Evolutionary conservation across 1,140 invertebrate species (phyloP).

Genomic region (Zaprionus inermis): DNA sequence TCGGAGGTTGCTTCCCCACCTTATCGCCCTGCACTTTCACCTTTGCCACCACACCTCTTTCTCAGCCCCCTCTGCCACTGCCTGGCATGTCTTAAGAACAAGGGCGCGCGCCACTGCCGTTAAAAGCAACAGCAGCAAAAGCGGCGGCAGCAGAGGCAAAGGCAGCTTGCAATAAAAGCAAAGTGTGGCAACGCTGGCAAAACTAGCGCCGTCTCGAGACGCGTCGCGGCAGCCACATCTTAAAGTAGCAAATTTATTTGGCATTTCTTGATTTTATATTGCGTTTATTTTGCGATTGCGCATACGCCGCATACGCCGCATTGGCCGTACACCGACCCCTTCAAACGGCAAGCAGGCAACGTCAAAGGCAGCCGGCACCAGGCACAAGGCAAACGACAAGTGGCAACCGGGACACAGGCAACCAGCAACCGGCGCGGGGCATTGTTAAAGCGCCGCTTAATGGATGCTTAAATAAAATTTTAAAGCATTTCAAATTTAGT

Average conservation of each 20-base stretch:
- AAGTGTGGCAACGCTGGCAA: slow-evolving; percentile 59
- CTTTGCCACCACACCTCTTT: too few relatives aligned
- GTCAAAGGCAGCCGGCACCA: neutral
- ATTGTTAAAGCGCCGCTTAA: slow-evolving; percentile 62
- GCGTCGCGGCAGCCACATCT: slow-evolving; percentile 40
- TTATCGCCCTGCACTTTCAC: slow-evolving; percentile 47
- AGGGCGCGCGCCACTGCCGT: slow-evolving; percentile 28
- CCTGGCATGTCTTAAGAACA: slow-evolving; percentile 32
- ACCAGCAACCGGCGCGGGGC: slow-evolving; percentile 2
- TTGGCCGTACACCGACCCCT: slow-evolving; percentile 24
- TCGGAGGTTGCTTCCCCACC: slow-evolving; percentile 14
- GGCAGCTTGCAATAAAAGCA: slow-evolving; percentile 64
- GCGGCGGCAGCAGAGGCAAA: slow-evolving; percentile 18
- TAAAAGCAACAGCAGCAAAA: slow-evolving; percentile 3
- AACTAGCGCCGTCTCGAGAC: slow-evolving; percentile 20
- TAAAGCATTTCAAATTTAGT: slow-evolving; percentile 77
- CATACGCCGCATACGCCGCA: slow-evolving; percentile 59
- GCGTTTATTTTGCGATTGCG: slow-evolving; percentile 73
- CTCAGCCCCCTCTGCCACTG: neutral
- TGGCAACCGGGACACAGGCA: neutral
- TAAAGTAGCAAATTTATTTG: slow-evolving; percentile 78
- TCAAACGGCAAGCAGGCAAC: too few relatives aligned
- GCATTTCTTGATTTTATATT: slow-evolving; percentile 71
- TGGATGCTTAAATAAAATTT: slow-evolving; percentile 81
- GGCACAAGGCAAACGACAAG: too few relatives aligned